Base-by-base conservation (phyloP, 2,113 vertebrate genomes). In the Rhegmatorhina hoffmannsi region DNA sequence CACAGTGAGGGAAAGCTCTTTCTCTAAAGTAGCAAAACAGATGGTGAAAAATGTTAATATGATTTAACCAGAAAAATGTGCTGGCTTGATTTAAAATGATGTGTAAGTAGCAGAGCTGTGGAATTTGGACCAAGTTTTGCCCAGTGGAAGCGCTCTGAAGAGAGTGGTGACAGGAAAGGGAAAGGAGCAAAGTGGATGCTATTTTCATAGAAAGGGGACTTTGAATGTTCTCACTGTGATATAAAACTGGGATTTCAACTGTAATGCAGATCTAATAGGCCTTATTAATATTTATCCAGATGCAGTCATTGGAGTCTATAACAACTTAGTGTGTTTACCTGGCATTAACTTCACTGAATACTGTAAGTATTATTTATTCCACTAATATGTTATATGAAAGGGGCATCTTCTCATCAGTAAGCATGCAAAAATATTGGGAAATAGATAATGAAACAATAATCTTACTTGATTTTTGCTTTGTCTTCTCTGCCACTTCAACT, bases 1-100 rank as follows among this genome's bases (percentile, higher is more conserved):
- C 89, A 99, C 97, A 2, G 95, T 97, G 60, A 99, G 95, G 36
- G 97, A 90, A 63, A 99, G 96, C 21, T 97, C 91, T 21, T 96
- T 96, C 89, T 40, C 98, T 98, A 91, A 62, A 79, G 87, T 13
- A 64, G 80, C 9, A 69, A 36, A 85, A 34, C 14, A 68, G 31
- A 10, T 23, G 1, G 1, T 36, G 86, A 62, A 81, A 90, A 90
- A 44, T 8, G 2, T 75, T 24, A 40, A 9, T n/a, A 9, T 15
- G 28, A 49, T 44, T n/a, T 34, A 49, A 60, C 5, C 5, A 8
- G 34, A 34, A 74, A 63, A 68, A 29, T 24, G 31, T 7, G 6
- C 28, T 60, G 21, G 43, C 29, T 59, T 62, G 11, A 34, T 70
- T 66, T 17, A 53, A 95, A 25, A 7, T 11, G 11, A 9, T 18